Percentiles rank a stretch among this genome's conserved stretches.
Evolutionary conservation across 2,888 invertebrate species (phyloP).

Genomic region (Digitonthophagus gazella): DNA sequence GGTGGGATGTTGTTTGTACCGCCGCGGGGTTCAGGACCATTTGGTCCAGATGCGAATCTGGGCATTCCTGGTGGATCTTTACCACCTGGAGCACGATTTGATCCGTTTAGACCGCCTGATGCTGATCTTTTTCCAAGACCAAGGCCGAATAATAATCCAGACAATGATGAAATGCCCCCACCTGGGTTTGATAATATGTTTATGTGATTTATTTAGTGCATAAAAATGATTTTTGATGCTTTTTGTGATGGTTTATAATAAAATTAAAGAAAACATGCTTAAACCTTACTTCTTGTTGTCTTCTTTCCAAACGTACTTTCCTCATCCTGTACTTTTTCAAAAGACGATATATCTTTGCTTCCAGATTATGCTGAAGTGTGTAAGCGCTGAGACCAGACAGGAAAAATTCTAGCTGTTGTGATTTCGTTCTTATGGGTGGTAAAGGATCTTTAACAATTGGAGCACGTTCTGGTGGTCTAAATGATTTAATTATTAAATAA

Average conservation of each 20-base stretch:
- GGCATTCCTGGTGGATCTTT: constrained; percentile 54
- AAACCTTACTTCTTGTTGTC: constrained; percentile 50
- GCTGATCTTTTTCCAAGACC: constrained; percentile 50
- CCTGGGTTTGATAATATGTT: constrained; percentile 77
- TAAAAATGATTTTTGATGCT: neutral
- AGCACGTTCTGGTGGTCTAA: constrained; percentile 43
- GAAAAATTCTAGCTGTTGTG: constrained; percentile 51
- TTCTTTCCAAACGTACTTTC: constrained; percentile 51
- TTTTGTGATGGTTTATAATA: neutral
- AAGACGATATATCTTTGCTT: constrained; percentile 55
- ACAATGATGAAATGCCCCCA: constrained; percentile 73
- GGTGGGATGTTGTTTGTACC: constrained; percentile 80
- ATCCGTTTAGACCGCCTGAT: constrained; percentile 74
- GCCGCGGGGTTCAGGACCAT: constrained; percentile 42
- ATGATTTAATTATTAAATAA: neutral
- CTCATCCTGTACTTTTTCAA: constrained; percentile 56
- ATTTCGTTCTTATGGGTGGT: constrained; percentile 41
- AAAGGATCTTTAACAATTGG: constrained; percentile 31
- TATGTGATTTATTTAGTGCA: constrained; percentile 54
- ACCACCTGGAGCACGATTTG: constrained; percentile 81
- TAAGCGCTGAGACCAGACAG: constrained; percentile 49
- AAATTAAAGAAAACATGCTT: neutral
- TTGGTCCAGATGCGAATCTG: constrained; percentile 33
- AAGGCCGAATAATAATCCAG: constrained; percentile 54
- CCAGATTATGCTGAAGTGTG: constrained; percentile 49